Base-by-base conservation (phyloP, 2,888 invertebrate species). In the Xestia xanthographa region DNA sequence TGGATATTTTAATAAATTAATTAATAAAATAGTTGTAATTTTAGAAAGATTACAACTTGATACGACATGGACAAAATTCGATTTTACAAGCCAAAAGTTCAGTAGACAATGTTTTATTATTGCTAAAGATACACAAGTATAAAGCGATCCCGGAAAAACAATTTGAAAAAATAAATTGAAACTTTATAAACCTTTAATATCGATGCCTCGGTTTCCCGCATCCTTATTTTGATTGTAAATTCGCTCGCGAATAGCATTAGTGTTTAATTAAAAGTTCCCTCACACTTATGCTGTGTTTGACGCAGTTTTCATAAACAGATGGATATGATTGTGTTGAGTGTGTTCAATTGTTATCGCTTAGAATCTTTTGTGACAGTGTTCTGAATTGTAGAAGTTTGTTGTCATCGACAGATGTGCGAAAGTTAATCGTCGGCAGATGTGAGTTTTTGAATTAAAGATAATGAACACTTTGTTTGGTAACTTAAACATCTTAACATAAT, bases 221-320 rank as follows among this genome's bases (percentile, higher is more conserved):
- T 87, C 93, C 87, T 92, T 94, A 92, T 69, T 88, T 86, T 86
- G 91, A 93, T 92, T 93, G 93, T 94, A 93, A 94, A 95, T 93
- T 94, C 92, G 90, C 92, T 92, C 91, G 92, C 91, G 92, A 92
- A 94, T 90, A 88, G 92, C 92, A 95, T 95, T 95, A 95, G 93
- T 95, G 92, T 95, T 95, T 95, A 95, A 95, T 95, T 95, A 95
- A 95, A 95, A 95, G 93, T 95, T 95, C 93, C 92, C 91, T 92
- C 91, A 87, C 91, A 89, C 88, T 87, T 83, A 66, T 80, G 77
- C 87, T 91, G 94, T 89, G 94, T 92, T 88, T 90, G 91, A 88
- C 91, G 91, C 86, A 82, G 91, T 91, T 91, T 91, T 91, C 90
- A 92, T 90, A 92, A 92, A 92, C 90, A 88, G 48, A 74, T 53